Evolutionary conservation across 2,113 vertebrate genomes (phyloP), one percentile per base, ranked within the genome.

Genomic region (Phoxinus phoxinus): DNA sequence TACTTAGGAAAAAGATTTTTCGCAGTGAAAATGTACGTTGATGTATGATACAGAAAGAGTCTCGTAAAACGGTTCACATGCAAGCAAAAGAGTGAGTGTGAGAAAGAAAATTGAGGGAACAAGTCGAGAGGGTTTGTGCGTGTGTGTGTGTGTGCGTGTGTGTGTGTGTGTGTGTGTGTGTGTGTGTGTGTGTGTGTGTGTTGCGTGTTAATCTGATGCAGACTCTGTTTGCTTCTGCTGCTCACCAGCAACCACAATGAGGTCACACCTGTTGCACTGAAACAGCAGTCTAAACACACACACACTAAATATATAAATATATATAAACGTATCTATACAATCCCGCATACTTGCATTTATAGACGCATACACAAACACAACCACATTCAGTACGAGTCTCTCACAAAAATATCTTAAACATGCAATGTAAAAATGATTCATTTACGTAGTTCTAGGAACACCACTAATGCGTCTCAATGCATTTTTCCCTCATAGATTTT

Each of bases 241-340:
- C 30, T 91, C 63, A 78, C 85, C 86, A 84, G 90, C 86, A 93
- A 93, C 94, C 92, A 93, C 94, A 93, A 91, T 92, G 91, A 93
- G 93, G 93, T 91, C 91, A 93, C 93, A 94, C 92, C 93, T 94
- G 93, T 86, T 91, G 67, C 86, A 81, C 78, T 88, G 85, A 89
- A 88, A 85, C 85, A 87, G 85, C 82, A 86, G 86, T 80, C 56
- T 82, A 87, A 67, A 85, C 23, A 81, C 83, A 88, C 82, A 84
- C 73, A 69, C 72, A 32, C 37, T 23, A 6, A n/a, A 69, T 37
- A 83, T 41, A n/a, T 48, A 77, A 56, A 69, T 56, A 83, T 71
- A 81, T 37, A 32, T 27, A 73, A 83, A 61, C 6, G 5, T 30
- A 35, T 37, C 1, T 58, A 41, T 25, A 41, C 21, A 72, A 56